Percentiles rank a stretch among this genome's conserved stretches.
Conservation (phyloP, 2,888 invertebrate species). For the Dromius quadrimaculatus region DNA sequence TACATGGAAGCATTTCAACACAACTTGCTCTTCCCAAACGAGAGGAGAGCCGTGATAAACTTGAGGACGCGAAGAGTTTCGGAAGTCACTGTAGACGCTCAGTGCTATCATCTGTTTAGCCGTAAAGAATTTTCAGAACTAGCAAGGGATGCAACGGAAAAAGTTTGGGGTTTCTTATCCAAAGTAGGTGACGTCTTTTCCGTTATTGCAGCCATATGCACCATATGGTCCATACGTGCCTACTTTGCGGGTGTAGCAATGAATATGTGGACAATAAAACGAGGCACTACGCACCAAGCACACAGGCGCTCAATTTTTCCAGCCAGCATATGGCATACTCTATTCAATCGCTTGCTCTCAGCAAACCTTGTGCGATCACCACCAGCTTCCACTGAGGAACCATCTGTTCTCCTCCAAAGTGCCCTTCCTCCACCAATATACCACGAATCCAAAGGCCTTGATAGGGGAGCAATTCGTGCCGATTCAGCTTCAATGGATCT, state of each 20-base stretch:
- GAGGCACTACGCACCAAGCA: not conserved
- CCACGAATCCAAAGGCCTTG: not conserved
- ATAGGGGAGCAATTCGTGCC: not conserved
- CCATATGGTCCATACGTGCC: not conserved
- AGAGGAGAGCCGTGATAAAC: not conserved
- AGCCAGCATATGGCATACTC: not conserved
- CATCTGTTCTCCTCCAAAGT: not conserved
- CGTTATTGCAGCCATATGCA: not conserved
- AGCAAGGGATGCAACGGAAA: not conserved
- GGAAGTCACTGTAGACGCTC: not conserved
- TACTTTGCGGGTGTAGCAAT: not conserved
- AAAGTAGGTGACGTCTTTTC: not conserved
- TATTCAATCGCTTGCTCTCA: not conserved
- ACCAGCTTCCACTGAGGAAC: not conserved
- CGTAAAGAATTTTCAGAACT: not conserved
- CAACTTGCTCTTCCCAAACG: not conserved
- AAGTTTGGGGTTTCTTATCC: not conserved
- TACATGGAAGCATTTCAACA: not conserved
- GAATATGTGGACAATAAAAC: not conserved
- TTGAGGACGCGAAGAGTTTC: not conserved
- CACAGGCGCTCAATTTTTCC: not conserved
- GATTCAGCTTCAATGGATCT: not conserved
- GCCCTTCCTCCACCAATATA: not conserved
- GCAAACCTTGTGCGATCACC: not conserved
- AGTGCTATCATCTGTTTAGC: constrained; percentile 2